These are phyloP conservation scores for Iselma pallidipennis DNA, from an alignment of 2,888 invertebrate species.

Conservation along the genomic window DNA sequence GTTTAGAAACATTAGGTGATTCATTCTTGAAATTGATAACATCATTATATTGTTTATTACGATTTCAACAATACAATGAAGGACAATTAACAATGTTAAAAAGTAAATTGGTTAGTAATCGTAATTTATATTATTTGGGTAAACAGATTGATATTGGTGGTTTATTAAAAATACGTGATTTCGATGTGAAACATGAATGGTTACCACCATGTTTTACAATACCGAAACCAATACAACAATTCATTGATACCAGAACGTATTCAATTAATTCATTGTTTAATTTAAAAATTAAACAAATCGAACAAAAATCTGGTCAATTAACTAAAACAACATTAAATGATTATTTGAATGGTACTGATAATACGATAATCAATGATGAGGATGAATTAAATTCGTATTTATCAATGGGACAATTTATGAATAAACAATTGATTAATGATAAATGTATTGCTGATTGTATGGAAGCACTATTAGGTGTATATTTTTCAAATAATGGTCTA, in stretches of 20 bases:
- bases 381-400: slow-evolving; percentile 33
- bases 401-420: slow-evolving; percentile 56
- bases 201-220: slow-evolving; percentile 76
- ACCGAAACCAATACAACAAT: slow-evolving; percentile 55
- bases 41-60: slow-evolving; percentile 72
- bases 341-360: slow-evolving; percentile 32
- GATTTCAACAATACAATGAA: slow-evolving; percentile 72
- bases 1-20: slow-evolving; percentile 87
- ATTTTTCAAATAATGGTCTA: slow-evolving; percentile 62
- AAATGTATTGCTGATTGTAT: slow-evolving; percentile 81
- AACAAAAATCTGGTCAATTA: slow-evolving; percentile 51
- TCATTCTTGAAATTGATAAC: slow-evolving; percentile 82
- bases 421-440: slow-evolving; percentile 59
- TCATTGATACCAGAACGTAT: slow-evolving; percentile 41
- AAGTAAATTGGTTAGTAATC: slow-evolving; percentile 75
- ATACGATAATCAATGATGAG: slow-evolving; percentile 12
- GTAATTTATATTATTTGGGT: slow-evolving; percentile 81
- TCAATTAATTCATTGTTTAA: slow-evolving; percentile 56
- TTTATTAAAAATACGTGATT: slow-evolving; percentile 66
- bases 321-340: slow-evolving; percentile 30
- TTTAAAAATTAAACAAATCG: slow-evolving; percentile 53
- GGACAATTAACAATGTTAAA: slow-evolving; percentile 79
- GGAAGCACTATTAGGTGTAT: slow-evolving; percentile 83
- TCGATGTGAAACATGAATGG: slow-evolving; percentile 73
- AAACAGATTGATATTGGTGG: slow-evolving; percentile 60